phyloP scores from a whole-genome alignment of 2,113 vertebrate genomes.

The Oxyura jamaicensis region DNA sequence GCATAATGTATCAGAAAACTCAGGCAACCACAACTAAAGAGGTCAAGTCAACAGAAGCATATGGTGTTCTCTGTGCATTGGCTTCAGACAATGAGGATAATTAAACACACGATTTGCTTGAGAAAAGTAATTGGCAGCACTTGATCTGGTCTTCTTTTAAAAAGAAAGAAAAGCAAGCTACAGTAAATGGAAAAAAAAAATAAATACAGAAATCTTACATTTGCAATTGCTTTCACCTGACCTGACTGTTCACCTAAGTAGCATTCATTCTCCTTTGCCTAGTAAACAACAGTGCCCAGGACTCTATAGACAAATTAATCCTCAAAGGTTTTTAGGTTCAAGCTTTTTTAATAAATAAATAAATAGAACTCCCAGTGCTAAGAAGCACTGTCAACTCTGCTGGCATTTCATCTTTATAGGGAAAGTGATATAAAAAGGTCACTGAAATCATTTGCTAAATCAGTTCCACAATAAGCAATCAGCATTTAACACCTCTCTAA shows the following conservation, averaged over 20 bases:
- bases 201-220: neutral
- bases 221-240: neutral
- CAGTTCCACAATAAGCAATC: slow-evolving; percentile 24
- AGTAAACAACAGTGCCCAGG: neutral
- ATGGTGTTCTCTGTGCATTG: slow-evolving; percentile 49
- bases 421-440: neutral
- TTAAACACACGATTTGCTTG: slow-evolving; percentile 47
- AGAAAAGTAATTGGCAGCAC: slow-evolving; percentile 18
- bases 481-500: neutral
- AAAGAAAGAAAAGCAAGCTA: neutral
- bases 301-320: neutral
- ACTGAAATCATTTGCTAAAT: slow-evolving; percentile 18
- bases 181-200: neutral
- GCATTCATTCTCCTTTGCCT: neutral
- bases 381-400: neutral
- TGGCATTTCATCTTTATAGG: slow-evolving; percentile 7
- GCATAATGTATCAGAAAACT: slow-evolving; percentile 2
- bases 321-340: neutral
- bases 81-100: slow-evolving; percentile 59
- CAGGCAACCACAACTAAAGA: slow-evolving; percentile 17
- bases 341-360: too few relatives aligned
- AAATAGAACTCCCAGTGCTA: neutral
- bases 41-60: slow-evolving; percentile 64
- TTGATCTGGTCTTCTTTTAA: neutral
- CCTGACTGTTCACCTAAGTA: neutral